Percentiles rank a stretch among this genome's conserved stretches.
phyloP scores from a whole-genome alignment of 2,113 vertebrate genomes.

The Xiphophorus hellerii region DNA sequence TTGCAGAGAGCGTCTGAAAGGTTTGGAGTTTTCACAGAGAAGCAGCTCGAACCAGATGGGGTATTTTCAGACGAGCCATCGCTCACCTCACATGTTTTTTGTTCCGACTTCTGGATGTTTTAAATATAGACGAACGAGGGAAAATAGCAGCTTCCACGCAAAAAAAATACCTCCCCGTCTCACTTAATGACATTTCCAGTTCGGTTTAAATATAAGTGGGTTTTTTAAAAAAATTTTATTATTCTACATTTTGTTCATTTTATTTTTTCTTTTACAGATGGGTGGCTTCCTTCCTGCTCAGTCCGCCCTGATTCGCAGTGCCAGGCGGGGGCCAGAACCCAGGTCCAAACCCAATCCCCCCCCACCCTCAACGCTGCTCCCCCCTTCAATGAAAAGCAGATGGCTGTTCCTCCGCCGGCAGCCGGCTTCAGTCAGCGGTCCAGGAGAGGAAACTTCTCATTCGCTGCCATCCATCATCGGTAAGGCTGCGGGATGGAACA shows the following conservation, averaged over 20 bases:
- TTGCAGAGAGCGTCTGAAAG: not conserved
- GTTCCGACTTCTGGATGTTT: not conserved
- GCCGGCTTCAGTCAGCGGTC: constrained; percentile 67
- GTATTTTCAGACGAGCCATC: not conserved
- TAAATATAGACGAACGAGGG: not conserved
- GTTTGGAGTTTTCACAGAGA: not conserved
- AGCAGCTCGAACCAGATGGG: not conserved
- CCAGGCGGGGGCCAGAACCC: constrained; percentile 43
- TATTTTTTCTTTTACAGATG: constrained; percentile 31
- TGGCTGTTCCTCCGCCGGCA: constrained; percentile 72
- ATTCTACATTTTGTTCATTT: no score
- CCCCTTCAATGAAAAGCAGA: constrained; percentile 79
- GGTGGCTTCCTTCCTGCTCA: constrained; percentile 32
- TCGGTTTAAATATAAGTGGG: constrained; percentile 34
- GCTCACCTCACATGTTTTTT: constrained; percentile 2
- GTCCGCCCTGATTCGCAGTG: constrained; percentile 43
- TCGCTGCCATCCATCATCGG: constrained; percentile 81
- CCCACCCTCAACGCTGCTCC: constrained; percentile 36
- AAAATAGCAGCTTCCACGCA: constrained; percentile 14
- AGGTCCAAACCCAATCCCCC: constrained; percentile 45
- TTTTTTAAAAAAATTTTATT: no score
- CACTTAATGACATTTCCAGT: constrained; percentile 27
- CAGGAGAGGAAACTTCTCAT: constrained; percentile 83
- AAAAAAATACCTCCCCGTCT: constrained; percentile 14
- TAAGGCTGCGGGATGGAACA: constrained; percentile 37